Percentiles rank a stretch among this genome's conserved stretches.
phyloP scores from a whole-genome alignment of 2,888 invertebrate species.

The Megaustenia siamemsis region DNA sequence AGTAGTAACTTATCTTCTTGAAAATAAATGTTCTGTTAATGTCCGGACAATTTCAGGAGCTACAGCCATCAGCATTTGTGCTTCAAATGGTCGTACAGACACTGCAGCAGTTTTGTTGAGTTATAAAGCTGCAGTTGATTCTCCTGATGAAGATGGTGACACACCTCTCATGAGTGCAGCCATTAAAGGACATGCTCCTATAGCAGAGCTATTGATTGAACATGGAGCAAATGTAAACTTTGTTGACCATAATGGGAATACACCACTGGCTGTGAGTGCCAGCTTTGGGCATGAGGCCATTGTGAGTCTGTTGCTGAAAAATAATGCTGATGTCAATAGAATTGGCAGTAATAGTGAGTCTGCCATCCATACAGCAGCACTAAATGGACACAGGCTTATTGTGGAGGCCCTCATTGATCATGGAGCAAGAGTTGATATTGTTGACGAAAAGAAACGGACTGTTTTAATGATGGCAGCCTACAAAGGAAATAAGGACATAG shows the following conservation, averaged over 20 bases:
- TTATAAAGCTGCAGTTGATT: constrained; percentile 14
- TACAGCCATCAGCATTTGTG: constrained; percentile 30
- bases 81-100: constrained; percentile 24
- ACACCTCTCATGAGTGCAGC: constrained; percentile 34
- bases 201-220: constrained; percentile 15
- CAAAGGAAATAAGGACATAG: constrained; percentile 32
- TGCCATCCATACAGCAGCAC: constrained; percentile 38
- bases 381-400: constrained; percentile 36
- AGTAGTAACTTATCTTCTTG: constrained; percentile 1
- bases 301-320: constrained; percentile 26
- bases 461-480: constrained; percentile 43
- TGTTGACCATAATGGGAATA: background rate
- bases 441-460: constrained; percentile 47
- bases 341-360: constrained; percentile 11
- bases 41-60: background rate
- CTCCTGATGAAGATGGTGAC: constrained; percentile 35
- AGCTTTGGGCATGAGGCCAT: constrained; percentile 10
- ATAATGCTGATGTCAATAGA: background rate
- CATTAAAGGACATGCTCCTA: constrained; percentile 18
- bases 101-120: background rate
- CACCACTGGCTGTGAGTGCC: background rate
- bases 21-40: background rate
- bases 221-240: constrained; percentile 27
- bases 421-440: constrained; percentile 35
- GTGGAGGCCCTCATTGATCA: constrained; percentile 33